Evolutionary conservation across 2,888 invertebrate genomes (phyloP), one percentile per base, ranked within the genome.

Genomic region (Bombylius major): DNA sequence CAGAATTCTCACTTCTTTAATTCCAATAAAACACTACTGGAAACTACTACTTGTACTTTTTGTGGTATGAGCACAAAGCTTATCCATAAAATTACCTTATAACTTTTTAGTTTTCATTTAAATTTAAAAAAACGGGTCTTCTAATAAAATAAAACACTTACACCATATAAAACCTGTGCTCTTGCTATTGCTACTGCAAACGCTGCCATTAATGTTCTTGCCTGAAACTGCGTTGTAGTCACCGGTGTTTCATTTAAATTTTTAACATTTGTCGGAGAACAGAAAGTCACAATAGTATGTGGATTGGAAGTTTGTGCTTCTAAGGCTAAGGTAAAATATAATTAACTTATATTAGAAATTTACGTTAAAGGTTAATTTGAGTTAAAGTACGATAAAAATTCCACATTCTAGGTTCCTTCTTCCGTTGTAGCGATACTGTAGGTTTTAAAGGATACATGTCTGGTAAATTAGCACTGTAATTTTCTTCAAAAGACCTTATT

Each of bases 211-310:
- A 91, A 67, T 4, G 84, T 82, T 51, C 87, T 76, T 14, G 86
- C 84, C 3, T 81, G 70, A 55, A 86, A 80, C 71, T 91, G 90
- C 7, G 75, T 68, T 44, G 80, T 76, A 4, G 81, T 82, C 0
- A 87, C 84, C 14, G 81, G 79, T 7, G 82, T 79, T 65, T 83
- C 86, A 66, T 80, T 85, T 42, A 85, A 62, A 70, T 89, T 89
- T 63, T 71, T 76, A 1, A 87, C 84, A 68, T 79, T 75, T 33
- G 80, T 79, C 32, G 72, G 71, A 66, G 88, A 81, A 66, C 80
- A 85, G 65, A 83, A 79, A n/a, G 87, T 71, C 69, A 90, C 82
- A 32, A 90, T 77, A 39, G 92, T 93, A 66, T 94, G 93, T 0
- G 87, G 82, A 69, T 84, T 23, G 23, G 23, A 23, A 23, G 23